Conservation (phyloP, 2,888 invertebrate genomes). For the Pachymerium ferrugineum region DNA sequence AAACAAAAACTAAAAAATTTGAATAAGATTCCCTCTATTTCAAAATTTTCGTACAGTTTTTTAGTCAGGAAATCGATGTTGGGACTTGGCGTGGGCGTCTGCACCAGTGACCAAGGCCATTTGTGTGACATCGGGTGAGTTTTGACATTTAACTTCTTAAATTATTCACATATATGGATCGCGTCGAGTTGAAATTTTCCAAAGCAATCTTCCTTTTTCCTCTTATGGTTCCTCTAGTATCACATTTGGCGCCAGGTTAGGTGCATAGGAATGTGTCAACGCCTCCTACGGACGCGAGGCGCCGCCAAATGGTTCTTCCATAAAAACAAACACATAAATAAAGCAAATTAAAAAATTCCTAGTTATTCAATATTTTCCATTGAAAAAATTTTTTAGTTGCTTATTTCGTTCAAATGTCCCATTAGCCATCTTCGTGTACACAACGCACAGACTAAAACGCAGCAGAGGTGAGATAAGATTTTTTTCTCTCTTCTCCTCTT, state of each 20-base stretch:
- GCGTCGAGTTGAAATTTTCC: no score
- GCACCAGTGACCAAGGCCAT: slow-evolving; percentile 41
- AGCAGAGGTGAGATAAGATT: background rate
- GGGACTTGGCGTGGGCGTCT: slow-evolving; percentile 49
- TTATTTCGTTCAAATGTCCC: background rate
- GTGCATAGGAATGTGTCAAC: background rate
- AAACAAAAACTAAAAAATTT: no score
- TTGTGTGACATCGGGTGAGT: slow-evolving; percentile 41
- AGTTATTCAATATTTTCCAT: background rate
- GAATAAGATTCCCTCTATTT: no score
- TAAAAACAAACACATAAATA: no score
- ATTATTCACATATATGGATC: slow-evolving; percentile 13
- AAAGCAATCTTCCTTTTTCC: background rate
- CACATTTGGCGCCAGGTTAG: slow-evolving; percentile 1
- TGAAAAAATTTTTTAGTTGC: background rate
- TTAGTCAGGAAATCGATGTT: slow-evolving; percentile 48
- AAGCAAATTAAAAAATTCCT: background rate
- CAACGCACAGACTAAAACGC: background rate
- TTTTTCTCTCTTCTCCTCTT: background rate
- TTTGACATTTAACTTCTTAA: background rate
- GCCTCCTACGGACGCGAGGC: background rate
- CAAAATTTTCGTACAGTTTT: no score
- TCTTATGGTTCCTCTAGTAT: background rate
- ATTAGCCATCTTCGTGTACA: background rate
- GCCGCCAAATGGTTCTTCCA: background rate